These are phyloP conservation scores for Chironomus striatipennis DNA, from an alignment of 1,140 invertebrate genomes.

Conservation along the genomic window DNA sequence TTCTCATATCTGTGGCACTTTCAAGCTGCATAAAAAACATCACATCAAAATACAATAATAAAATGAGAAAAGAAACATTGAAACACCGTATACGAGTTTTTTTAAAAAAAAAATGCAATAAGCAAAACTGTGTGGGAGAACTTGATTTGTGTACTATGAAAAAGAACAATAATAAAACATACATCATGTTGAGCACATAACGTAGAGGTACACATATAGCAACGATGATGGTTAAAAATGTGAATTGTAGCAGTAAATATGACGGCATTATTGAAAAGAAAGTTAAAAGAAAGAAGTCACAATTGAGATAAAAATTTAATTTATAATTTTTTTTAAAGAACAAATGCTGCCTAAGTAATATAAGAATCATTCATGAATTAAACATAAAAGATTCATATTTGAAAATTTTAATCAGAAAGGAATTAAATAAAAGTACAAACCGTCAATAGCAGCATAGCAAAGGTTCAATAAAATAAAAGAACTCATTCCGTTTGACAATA, in stretches of 20 bases:
- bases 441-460: too few species aligned
- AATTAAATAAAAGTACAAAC: too few species aligned
- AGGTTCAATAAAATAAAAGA: too few species aligned
- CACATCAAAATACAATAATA: not conserved
- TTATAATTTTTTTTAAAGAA: too few species aligned
- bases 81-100: not conserved
- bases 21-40: conserved; percentile 1
- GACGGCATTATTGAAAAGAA: not conserved
- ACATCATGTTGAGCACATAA: not conserved
- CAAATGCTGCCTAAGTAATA: too few species aligned
- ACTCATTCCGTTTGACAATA: too few species aligned
- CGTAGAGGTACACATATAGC: not conserved
- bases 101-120: too few species aligned
- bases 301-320: too few species aligned
- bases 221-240: conserved; percentile 12
- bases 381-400: too few species aligned
- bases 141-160: conserved; percentile 10
- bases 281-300: too few species aligned
- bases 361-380: too few species aligned
- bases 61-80: not conserved
- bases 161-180: conserved; percentile 20
- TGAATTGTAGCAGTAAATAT: conserved; percentile 3
- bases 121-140: conserved; percentile 12
- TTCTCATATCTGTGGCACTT: conserved; percentile 5
- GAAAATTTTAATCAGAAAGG: too few species aligned